Base-by-base conservation (phyloP, 2,888 invertebrate genomes). In the Dexiosoma caninum region DNA sequence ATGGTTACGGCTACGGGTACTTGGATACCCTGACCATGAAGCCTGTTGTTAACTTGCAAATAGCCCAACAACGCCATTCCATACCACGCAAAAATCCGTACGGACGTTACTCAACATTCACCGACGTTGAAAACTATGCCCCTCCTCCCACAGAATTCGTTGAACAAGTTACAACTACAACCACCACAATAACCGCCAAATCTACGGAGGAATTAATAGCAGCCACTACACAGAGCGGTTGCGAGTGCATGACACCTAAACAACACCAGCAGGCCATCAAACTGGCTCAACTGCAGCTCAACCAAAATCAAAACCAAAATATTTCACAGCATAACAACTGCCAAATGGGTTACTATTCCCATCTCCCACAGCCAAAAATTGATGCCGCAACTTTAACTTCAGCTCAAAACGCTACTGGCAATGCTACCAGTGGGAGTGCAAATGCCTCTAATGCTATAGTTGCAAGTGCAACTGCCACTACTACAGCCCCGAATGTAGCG, bases 1-100 rank as follows among this genome's bases (percentile, higher is more conserved):
- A 96, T 83, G 95, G 96, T 2, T 96, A 95, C 85, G 96, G 96
- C 1, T 96, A 96, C 85, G 96, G 96, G 7, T 96, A 95, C 85
- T 90, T 95, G 69, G 95, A 95, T 85, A 94, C 95, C 0, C 91
- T 90, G 21, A 90, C 91, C 0, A 86, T 89, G 12, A 90, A 89
- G 72, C 90, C 89, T 7, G 86, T 87, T 7, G 86, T 88, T 4
- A 86, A 92, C 90, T 84, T 91, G 87, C 75, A 91, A 91, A 86
- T 89, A 30, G 86, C 89, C 12, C 89, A 93, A 90, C 87, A 90
- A 74, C 86, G 92, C 4, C 88, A 91, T 89, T 84, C 93, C 9
- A 90, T 90, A 84, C 90, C 90, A 30, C 86, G 90, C 0, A 88
- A 90, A 27, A 90, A 91, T 83, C 89, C 90, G 0, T 90, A 89